These are phyloP conservation scores for Zaprionus camerounensis DNA, from an alignment of 1,140 invertebrate genomes.

Conservation along the genomic window DNA sequence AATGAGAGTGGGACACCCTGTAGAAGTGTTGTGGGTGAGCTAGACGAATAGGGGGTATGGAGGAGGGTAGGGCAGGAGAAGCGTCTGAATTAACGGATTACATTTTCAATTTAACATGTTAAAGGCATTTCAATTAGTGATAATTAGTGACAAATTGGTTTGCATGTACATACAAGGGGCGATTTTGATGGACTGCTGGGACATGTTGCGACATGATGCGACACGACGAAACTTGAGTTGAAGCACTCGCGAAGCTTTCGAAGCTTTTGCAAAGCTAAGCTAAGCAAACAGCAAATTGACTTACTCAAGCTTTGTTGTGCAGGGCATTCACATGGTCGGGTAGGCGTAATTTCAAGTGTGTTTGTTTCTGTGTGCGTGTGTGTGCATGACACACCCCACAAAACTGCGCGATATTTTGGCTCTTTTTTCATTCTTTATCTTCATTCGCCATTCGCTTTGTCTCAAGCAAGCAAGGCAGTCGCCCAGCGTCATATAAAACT, in stretches of 20 bases:
- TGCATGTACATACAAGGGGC: conserved; percentile 18
- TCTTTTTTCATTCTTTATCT: conserved; percentile 11
- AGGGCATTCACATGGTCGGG: not conserved
- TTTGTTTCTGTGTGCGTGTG: not conserved
- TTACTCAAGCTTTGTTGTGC: not conserved
- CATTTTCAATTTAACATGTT: conserved; percentile 35
- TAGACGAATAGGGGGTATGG: not conserved
- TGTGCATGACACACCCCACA: not conserved
- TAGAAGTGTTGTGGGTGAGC: not conserved
- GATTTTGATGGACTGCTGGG: conserved; percentile 2
- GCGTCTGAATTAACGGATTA: conserved; percentile 40
- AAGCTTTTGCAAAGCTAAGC: not conserved
- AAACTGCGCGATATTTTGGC: conserved; percentile 9
- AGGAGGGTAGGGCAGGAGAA: not conserved
- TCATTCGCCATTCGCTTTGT: conserved; percentile 10
- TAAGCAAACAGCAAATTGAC: not conserved
- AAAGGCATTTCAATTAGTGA: conserved; percentile 41
- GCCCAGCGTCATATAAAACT: conserved; percentile 7
- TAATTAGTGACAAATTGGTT: conserved; percentile 42
- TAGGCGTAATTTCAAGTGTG: not conserved
- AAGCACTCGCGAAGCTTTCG: not conserved
- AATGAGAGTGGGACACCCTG: not conserved
- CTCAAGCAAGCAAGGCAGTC: not conserved
- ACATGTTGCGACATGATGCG: not conserved
- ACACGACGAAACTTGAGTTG: not conserved